These are phyloP conservation scores for Eristalinus sepulchralis DNA, from an alignment of 2,888 invertebrate genomes.

Conservation along the genomic window DNA sequence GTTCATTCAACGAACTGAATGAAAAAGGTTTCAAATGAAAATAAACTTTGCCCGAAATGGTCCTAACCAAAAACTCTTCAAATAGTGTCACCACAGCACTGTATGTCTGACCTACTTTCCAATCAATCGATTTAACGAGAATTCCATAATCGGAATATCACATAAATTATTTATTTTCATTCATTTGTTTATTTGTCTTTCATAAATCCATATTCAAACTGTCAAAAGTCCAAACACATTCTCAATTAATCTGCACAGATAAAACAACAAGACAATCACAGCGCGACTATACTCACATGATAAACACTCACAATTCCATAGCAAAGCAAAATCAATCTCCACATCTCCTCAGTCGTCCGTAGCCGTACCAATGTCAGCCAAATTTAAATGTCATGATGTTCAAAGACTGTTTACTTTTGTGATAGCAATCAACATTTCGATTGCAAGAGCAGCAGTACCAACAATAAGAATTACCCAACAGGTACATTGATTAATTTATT, in stretches of 20 bases:
- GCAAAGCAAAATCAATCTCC: conserved; percentile 76
- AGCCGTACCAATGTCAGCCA: conserved; percentile 21
- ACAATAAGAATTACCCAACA: conserved; percentile 14
- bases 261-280: background rate
- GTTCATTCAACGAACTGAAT: background rate
- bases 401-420: conserved; percentile 19
- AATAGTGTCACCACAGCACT: conserved; percentile 23
- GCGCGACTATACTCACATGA: conserved; percentile 73
- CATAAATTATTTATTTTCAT: conserved; percentile 9
- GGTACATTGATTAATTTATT: conserved; percentile 25
- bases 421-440: conserved; percentile 20
- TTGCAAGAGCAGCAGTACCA: background rate
- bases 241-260: conserved; percentile 4
- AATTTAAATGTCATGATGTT: conserved; percentile 34
- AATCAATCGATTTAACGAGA: background rate
- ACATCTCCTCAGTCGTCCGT: conserved; percentile 73
- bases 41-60: conserved; percentile 9
- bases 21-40: background rate
- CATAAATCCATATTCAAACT: background rate
- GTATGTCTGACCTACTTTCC: background rate
- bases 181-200: conserved; percentile 28
- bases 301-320: conserved; percentile 75
- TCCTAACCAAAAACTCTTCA: conserved; percentile 20
- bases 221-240: conserved; percentile 12
- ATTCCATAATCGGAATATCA: background rate